phyloP scores from a whole-genome alignment of 2,113 vertebrate genomes.

The Vanacampus margaritifer region DNA sequence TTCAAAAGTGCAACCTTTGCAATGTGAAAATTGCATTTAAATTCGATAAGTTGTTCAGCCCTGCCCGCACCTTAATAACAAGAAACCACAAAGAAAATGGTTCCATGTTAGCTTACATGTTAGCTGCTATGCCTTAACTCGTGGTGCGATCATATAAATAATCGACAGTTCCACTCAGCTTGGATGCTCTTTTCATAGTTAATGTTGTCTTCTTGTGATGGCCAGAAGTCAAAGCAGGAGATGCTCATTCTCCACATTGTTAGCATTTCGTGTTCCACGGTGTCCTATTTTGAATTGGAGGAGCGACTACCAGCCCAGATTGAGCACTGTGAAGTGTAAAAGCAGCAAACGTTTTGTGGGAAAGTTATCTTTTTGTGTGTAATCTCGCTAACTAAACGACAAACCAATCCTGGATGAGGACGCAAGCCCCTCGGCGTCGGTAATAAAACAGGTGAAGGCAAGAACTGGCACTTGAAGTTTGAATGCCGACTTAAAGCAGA shows the following conservation, averaged over 20 bases:
- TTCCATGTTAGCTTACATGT: too few species aligned
- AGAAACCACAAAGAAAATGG: too few species aligned
- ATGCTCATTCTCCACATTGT: not conserved
- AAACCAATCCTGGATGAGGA: not conserved
- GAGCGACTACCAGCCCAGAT: not conserved
- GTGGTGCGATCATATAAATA: too few species aligned
- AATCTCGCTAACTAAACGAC: not conserved
- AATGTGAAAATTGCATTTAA: too few species aligned
- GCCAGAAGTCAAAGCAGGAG: too few species aligned
- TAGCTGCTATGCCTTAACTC: too few species aligned
- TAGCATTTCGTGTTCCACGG: not conserved
- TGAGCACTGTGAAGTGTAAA: not conserved
- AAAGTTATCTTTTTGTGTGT: not conserved
- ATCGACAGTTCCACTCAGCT: too few species aligned
- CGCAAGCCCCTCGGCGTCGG: not conserved
- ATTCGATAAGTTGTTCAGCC: too few species aligned
- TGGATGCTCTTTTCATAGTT: too few species aligned
- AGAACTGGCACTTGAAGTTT: conserved; percentile 6
- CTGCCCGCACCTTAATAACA: too few species aligned
- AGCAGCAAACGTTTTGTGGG: not conserved
- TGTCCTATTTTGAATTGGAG: not conserved
- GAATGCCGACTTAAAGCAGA: conserved; percentile 44
- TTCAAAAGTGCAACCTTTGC: too few species aligned
- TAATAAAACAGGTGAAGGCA: not conserved
- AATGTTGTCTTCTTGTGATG: too few species aligned